phyloP scores from a whole-genome alignment of 2,113 vertebrate species.

The Drymodes brunneopygia region DNA sequence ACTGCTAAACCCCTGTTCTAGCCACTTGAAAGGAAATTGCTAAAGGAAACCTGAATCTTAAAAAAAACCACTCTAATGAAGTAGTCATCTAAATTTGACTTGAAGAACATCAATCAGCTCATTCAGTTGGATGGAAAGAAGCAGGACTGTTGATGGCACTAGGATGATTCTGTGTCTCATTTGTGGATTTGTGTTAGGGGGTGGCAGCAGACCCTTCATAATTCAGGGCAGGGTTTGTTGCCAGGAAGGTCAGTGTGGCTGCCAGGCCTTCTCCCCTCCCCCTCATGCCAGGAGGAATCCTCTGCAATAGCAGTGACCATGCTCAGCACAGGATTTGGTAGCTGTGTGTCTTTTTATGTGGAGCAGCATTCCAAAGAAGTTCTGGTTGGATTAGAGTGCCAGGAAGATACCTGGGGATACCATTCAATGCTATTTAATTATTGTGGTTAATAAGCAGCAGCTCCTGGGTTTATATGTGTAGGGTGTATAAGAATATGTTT shows the following conservation, averaged over 20 bases:
- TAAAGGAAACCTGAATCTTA: background rate
- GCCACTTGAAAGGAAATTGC: background rate
- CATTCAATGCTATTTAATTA: background rate
- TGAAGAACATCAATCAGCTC: background rate
- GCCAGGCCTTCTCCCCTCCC: background rate
- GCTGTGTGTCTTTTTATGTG: background rate
- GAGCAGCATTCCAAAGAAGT: background rate
- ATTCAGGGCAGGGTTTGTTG: background rate
- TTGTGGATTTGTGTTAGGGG: background rate
- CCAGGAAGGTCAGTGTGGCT: background rate
- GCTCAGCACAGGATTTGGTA: background rate
- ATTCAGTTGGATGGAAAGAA: background rate
- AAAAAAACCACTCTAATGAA: background rate
- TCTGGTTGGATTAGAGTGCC: background rate
- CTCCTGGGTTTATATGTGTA: background rate
- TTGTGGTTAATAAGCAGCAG: background rate
- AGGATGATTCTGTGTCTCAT: background rate
- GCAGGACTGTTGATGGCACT: background rate
- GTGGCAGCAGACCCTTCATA: background rate
- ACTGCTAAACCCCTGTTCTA: background rate
- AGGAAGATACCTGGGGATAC: background rate
- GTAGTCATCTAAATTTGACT: background rate
- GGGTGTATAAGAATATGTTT: background rate
- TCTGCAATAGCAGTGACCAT: background rate
- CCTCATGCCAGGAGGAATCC: fast-evolving